A percentile compares a stretch with the other conserved stretches of the same genome.
Conservation (phyloP, 92 coral and sea anemone species). For the Blastomussa wellsi region DNA sequence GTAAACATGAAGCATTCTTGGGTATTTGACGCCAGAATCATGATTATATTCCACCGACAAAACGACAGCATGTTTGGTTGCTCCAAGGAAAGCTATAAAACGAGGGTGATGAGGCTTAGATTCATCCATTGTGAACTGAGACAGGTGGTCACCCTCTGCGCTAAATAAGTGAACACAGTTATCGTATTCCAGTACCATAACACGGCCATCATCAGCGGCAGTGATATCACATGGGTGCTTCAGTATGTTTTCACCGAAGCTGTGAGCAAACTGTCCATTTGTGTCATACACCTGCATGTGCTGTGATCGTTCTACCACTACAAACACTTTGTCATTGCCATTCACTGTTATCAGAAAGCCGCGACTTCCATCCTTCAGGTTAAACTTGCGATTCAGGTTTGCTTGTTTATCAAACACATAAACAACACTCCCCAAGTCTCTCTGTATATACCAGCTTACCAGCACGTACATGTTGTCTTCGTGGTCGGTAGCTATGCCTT, state of each 20-base stretch:
- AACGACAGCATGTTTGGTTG: conserved; percentile 1
- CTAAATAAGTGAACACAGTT: conserved; percentile 35
- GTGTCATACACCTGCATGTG: conserved; percentile 38
- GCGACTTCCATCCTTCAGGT: conserved; percentile 37
- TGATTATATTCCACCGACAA: conserved; percentile 19
- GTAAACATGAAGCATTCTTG: conserved; percentile 18
- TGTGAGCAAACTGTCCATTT: conserved; percentile 34
- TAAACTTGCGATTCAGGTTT: conserved; percentile 29
- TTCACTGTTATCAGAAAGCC: conserved; percentile 31
- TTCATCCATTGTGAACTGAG: conserved; percentile 9
- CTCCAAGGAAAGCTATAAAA: conserved; percentile 17
- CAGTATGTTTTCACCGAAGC: conserved; percentile 32
- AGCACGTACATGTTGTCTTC: conserved; percentile 39
- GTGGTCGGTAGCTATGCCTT: conserved; percentile 40
- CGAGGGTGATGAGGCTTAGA: conserved; percentile 5
- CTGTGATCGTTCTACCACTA: conserved; percentile 20
- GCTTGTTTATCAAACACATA: conserved; percentile 23
- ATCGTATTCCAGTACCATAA: conserved; percentile 33
- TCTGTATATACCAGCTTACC: conserved; percentile 27
- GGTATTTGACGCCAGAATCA: conserved; percentile 13
- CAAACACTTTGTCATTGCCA: conserved; percentile 15
- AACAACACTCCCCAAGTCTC: conserved; percentile 13
- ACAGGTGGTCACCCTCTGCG: conserved; percentile 28
- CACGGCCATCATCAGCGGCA: conserved; percentile 19
- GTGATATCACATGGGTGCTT: conserved; percentile 28